phyloP scores from a whole-genome alignment of 2,113 vertebrate genomes.

The Callipepla californica region DNA sequence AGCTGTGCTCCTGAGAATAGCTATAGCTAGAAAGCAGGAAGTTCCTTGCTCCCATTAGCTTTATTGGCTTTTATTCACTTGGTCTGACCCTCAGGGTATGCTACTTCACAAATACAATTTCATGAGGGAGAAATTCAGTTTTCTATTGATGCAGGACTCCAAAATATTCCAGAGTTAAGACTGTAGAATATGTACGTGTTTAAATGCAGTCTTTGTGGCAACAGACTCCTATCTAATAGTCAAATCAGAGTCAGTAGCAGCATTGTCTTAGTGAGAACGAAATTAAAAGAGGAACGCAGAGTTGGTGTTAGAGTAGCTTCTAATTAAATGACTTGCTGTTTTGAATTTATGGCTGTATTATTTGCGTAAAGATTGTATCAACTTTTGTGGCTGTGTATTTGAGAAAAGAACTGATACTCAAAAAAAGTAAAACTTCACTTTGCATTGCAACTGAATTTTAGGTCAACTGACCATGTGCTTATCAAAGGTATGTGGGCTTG shows the following conservation, averaged over 20 bases:
- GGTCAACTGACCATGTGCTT: not conserved
- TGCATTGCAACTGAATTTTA: not conserved
- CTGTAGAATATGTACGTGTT: accelerated
- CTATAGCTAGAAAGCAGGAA: not conserved
- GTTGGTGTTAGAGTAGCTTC: not conserved
- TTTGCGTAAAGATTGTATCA: not conserved
- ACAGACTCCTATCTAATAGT: not conserved
- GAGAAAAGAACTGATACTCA: not conserved
- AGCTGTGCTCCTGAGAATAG: not conserved
- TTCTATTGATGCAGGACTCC: not conserved
- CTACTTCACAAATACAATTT: not conserved
- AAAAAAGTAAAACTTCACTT: not conserved
- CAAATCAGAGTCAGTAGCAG: not conserved
- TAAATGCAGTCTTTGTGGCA: not conserved
- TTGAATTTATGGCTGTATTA: not conserved
- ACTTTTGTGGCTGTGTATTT: not conserved
- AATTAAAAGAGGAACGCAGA: not conserved
- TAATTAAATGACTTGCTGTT: not conserved
- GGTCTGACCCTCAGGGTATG: not conserved
- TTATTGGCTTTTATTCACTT: not conserved
- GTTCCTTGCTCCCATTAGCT: not conserved
- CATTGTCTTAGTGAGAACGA: not conserved
- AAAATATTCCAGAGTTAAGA: not conserved
- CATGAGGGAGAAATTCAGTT: not conserved
- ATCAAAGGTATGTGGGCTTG: not conserved